These are phyloP conservation scores for Diplazon laetatorius DNA, from an alignment of 2,888 invertebrate genomes.

Conservation along the genomic window DNA sequence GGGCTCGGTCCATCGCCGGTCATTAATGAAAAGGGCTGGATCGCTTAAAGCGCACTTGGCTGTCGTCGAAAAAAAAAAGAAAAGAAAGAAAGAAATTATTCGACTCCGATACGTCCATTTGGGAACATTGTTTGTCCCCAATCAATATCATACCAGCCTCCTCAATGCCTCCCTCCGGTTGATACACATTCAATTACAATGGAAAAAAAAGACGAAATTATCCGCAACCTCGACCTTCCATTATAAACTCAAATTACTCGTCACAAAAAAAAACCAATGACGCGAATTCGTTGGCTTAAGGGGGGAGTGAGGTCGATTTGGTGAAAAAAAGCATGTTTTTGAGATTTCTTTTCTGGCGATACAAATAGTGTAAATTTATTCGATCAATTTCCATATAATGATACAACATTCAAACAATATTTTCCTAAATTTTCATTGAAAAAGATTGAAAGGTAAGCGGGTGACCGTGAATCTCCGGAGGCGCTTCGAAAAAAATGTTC, in stretches of 20 bases:
- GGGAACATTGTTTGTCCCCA: slow-evolving; percentile 2
- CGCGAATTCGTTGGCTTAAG: background rate
- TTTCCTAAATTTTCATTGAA: no score
- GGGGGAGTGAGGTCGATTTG: no score
- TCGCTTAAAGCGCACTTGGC: slow-evolving; percentile 64
- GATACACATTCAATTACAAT: slow-evolving; percentile 11
- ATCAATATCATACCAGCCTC: background rate
- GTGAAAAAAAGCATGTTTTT: no score
- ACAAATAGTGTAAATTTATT: no score
- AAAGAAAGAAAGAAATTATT: slow-evolving; percentile 18
- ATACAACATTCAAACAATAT: no score
- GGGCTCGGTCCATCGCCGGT: slow-evolving; percentile 54
- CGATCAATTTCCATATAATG: no score
- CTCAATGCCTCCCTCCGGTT: background rate
- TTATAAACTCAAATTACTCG: background rate
- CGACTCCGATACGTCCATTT: slow-evolving; percentile 6
- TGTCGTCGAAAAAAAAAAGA: slow-evolving; percentile 36
- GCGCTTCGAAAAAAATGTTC: no score
- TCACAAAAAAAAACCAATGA: background rate
- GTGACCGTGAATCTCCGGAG: no score
- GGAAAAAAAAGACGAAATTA: no score
- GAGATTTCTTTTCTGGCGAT: no score
- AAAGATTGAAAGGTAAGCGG: no score
- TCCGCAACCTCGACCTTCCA: background rate
- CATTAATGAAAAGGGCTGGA: slow-evolving; percentile 64